Evolutionary conservation across 2,797 vertebrate species (phyloP).

Genomic region (Tarsius wallacei): DNA sequence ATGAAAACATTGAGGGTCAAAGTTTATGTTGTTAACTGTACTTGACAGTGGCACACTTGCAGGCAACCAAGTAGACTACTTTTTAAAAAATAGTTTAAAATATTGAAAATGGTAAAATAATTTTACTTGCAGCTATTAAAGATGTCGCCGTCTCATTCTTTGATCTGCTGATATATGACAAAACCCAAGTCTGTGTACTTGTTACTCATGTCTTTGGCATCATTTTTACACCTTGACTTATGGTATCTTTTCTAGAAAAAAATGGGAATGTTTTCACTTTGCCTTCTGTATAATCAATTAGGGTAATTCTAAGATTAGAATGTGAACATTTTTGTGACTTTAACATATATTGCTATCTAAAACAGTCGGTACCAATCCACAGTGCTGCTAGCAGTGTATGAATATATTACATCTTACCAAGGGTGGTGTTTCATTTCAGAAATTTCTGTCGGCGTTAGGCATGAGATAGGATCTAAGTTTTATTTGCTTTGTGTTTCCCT

Average conservation of each 20-base stretch:
- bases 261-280: background rate
- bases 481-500: background rate
- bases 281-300: background rate
- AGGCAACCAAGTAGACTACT: background rate
- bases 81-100: background rate
- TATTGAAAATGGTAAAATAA: background rate
- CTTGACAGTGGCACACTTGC: background rate
- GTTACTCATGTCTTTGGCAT: background rate
- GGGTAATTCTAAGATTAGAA: conserved; percentile 19
- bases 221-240: background rate
- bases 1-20: background rate
- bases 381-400: background rate
- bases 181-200: background rate
- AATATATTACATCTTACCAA: background rate
- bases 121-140: background rate
- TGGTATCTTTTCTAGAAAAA: conserved; percentile 15
- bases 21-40: background rate
- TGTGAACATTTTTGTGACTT: conserved; percentile 40
- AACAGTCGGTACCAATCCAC: background rate
- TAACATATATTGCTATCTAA: conserved; percentile 5
- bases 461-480: background rate
- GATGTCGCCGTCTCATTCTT: background rate
- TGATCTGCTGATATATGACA: background rate
- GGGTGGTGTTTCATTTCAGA: background rate
- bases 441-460: background rate